Conservation (phyloP, 2,888 invertebrate species). For the Villa cingulata region DNA sequence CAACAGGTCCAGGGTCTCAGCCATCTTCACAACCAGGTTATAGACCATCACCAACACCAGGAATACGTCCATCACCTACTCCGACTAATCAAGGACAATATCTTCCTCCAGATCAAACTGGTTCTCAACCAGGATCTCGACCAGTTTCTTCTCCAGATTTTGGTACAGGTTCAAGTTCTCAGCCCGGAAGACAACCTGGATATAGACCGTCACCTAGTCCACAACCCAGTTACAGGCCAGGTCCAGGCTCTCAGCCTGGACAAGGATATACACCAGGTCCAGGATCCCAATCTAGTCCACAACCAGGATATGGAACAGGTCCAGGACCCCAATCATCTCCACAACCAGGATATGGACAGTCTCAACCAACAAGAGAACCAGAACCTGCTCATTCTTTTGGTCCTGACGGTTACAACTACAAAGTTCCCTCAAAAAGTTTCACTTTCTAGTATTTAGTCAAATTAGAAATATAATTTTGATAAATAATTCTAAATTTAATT, state of each 20-base stretch:
- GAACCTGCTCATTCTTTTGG: conserved; percentile 17
- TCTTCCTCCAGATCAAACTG: neutral
- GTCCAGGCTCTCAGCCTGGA: neutral
- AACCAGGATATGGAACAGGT: neutral
- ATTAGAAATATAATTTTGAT: too few relatives aligned
- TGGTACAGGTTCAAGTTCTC: too few relatives aligned
- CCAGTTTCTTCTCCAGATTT: neutral
- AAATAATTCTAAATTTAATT: too few relatives aligned
- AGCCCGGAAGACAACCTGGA: neutral
- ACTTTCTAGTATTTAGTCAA: conserved; percentile 20
- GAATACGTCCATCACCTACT: neutral
- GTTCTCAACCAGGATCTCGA: neutral
- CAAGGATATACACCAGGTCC: neutral
- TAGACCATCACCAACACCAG: neutral
- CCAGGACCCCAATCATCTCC: neutral
- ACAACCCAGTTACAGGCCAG: neutral
- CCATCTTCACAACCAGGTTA: neutral
- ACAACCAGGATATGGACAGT: neutral
- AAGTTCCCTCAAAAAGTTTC: conserved; percentile 30
- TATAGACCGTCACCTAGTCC: neutral
- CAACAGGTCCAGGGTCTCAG: conserved; percentile 1
- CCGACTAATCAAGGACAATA: neutral
- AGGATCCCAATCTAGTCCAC: neutral
- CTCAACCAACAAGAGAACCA: neutral
- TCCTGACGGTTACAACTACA: conserved; percentile 33